These are phyloP conservation scores for Hemibagrus guttatus DNA, from an alignment of 2,797 vertebrate genomes.

Conservation along the genomic window DNA sequence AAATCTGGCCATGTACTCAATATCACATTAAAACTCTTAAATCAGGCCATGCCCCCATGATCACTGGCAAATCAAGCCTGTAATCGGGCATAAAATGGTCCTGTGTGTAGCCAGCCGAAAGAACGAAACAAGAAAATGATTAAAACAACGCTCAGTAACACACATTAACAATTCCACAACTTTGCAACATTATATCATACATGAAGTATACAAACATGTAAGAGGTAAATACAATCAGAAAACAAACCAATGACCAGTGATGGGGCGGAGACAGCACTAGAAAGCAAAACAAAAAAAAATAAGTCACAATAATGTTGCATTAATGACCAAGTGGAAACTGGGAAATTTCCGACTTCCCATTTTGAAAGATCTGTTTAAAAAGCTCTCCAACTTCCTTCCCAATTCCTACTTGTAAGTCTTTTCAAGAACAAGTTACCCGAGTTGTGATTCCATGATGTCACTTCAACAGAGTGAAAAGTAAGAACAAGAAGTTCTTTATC, in stretches of 20 bases:
- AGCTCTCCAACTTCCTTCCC: background rate
- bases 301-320: background rate
- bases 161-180: background rate
- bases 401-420: background rate
- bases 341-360: background rate
- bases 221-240: background rate
- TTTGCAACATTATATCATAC: background rate
- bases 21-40: no score
- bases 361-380: background rate
- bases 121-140: background rate
- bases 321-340: background rate
- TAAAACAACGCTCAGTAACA: background rate
- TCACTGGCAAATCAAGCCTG: no score
- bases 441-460: background rate
- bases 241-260: background rate
- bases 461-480: background rate
- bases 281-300: background rate
- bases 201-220: background rate
- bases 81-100: no score
- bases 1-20: no score
- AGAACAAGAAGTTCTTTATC: background rate
- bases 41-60: no score
- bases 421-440: background rate
- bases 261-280: background rate
- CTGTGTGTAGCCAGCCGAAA: background rate